Percentiles rank a stretch among this genome's conserved stretches.
These are phyloP conservation scores for Pollenia griseotomentosa DNA, from an alignment of 2,888 invertebrate genomes.

Conservation along the genomic window DNA sequence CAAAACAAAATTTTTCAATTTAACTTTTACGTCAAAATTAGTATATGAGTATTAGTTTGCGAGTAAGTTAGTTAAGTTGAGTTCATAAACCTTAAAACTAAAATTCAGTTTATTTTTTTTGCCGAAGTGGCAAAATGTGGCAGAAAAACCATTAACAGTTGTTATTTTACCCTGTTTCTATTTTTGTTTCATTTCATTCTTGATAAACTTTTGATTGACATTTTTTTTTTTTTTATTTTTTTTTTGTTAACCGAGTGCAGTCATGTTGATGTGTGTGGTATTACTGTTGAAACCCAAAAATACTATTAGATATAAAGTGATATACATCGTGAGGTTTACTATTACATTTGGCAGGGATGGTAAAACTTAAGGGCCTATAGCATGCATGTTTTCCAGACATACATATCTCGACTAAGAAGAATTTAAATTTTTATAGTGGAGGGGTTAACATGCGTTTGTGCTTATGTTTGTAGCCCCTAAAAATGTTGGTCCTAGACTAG, in stretches of 20 bases:
- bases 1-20: constrained; percentile 46
- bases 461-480: too few species aligned
- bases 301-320: constrained; percentile 48
- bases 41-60: constrained; percentile 10
- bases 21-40: constrained; percentile 48
- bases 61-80: constrained; percentile 22
- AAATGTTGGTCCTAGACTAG: too few species aligned
- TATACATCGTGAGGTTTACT: constrained; percentile 28
- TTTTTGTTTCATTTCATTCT: constrained; percentile 39
- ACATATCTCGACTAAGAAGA: too few species aligned
- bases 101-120: constrained; percentile 1
- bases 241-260: constrained; percentile 25
- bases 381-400: too few species aligned
- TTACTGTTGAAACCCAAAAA: constrained; percentile 55
- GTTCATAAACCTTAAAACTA: constrained; percentile 17
- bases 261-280: constrained; percentile 57
- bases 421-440: too few species aligned
- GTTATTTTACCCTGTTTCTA: constrained; percentile 5
- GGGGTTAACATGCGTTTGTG: too few species aligned
- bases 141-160: constrained; percentile 60
- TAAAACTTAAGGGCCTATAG: background rate
- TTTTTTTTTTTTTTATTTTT: constrained; percentile 39
- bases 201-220: constrained; percentile 71
- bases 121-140: constrained; percentile 12
- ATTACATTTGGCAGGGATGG: background rate